A percentile compares a stretch with the other conserved stretches of the same genome.
Conservation (phyloP, 2,888 invertebrate genomes). For the Carcina quercana region DNA sequence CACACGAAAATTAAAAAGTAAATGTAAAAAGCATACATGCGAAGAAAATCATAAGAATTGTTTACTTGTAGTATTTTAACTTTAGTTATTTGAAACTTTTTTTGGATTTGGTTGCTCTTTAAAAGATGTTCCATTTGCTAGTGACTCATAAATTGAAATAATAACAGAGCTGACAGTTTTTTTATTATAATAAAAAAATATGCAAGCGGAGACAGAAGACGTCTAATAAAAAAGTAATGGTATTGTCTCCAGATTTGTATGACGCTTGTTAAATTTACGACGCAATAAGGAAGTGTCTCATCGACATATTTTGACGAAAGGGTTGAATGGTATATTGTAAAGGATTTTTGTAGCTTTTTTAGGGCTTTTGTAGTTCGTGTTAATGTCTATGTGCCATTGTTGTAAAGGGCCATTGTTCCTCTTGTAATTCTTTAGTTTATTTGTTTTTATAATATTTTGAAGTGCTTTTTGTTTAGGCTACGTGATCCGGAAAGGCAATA, state of each 20-base stretch:
- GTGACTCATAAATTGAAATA: too few relatives aligned
- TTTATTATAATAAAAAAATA: too few relatives aligned
- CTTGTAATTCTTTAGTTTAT: slow-evolving; percentile 42
- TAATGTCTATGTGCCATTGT: slow-evolving; percentile 53
- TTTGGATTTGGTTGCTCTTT: too few relatives aligned
- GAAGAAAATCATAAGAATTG: too few relatives aligned
- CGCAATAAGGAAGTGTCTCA: slow-evolving; percentile 68
- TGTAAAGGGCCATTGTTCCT: slow-evolving; percentile 48
- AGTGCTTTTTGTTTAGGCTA: slow-evolving; percentile 53
- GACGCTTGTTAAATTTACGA: slow-evolving; percentile 59
- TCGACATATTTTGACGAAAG: slow-evolving; percentile 66
- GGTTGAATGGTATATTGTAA: slow-evolving; percentile 64
- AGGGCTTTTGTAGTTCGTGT: slow-evolving; percentile 37
- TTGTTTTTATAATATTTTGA: slow-evolving; percentile 54
- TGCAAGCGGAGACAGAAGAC: too few relatives aligned
- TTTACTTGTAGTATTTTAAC: too few relatives aligned
- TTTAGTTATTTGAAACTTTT: too few relatives aligned
- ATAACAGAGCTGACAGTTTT: too few relatives aligned
- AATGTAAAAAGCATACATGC: too few relatives aligned
- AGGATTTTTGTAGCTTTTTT: slow-evolving; percentile 50
- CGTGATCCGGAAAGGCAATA: too few relatives aligned
- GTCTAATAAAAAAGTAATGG: slow-evolving; percentile 6
- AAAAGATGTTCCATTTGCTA: too few relatives aligned
- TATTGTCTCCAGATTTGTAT: slow-evolving; percentile 25
- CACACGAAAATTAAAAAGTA: too few relatives aligned